phyloP scores from a whole-genome alignment of 2,888 invertebrate species.

The Alloplasta piceator region DNA sequence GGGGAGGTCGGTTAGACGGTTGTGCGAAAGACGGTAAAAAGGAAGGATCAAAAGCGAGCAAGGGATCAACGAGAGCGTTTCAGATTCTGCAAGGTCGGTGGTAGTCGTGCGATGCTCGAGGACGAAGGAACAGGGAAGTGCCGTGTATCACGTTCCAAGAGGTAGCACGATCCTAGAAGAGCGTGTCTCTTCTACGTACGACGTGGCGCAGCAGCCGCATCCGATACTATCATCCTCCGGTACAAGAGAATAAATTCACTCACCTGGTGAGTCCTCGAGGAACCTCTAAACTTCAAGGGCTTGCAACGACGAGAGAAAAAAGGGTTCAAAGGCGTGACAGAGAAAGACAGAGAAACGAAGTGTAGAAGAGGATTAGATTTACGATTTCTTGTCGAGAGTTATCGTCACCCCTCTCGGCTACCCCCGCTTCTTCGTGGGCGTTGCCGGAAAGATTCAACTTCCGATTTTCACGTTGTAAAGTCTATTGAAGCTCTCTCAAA shows the following conservation, averaged over 20 bases:
- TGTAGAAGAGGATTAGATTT: slow-evolving; percentile 21
- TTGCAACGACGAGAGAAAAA: not conserved
- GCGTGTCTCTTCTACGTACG: slow-evolving; percentile 51
- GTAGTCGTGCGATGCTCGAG: slow-evolving; percentile 67
- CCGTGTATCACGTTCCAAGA: slow-evolving; percentile 67
- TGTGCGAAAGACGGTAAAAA: slow-evolving; percentile 15
- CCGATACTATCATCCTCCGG: slow-evolving; percentile 14
- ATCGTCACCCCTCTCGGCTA: slow-evolving; percentile 20
- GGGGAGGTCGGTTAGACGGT: slow-evolving; percentile 13
- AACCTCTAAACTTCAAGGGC: slow-evolving; percentile 27
- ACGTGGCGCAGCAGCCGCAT: not conserved
- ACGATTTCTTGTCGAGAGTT: slow-evolving; percentile 37
- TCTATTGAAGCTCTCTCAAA: slow-evolving; percentile 28
- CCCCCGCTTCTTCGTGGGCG: slow-evolving; percentile 16
- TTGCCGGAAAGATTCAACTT: slow-evolving; percentile 53
- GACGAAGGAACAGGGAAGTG: slow-evolving; percentile 65
- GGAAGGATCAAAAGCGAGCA: slow-evolving; percentile 16
- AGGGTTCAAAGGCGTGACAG: not conserved
- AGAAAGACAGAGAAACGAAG: not conserved
- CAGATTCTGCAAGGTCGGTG: slow-evolving; percentile 47
- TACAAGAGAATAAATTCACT: slow-evolving; percentile 49
- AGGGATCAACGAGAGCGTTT: slow-evolving; percentile 61
- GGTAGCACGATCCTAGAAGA: slow-evolving; percentile 67
- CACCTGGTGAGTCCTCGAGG: slow-evolving; percentile 38
- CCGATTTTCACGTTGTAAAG: slow-evolving; percentile 42